Percentiles rank a stretch among this genome's conserved stretches.
These are phyloP conservation scores for Brachionus rotundiformis DNA, from an alignment of 1,140 invertebrate genomes.

Conservation along the genomic window DNA sequence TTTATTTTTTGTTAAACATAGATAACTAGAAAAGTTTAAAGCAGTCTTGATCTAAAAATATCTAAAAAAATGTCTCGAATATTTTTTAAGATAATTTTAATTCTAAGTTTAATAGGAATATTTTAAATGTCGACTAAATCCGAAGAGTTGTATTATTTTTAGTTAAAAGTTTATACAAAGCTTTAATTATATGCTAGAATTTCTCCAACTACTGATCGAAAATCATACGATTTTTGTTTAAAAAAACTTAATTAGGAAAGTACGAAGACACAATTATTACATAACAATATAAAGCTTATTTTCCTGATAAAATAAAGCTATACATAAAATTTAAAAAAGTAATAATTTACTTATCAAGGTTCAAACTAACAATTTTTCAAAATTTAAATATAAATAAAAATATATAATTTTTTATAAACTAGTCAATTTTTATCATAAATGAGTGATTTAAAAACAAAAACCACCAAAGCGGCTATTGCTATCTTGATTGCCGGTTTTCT, in stretches of 20 bases:
- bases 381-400: not conserved
- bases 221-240: constrained; percentile 26
- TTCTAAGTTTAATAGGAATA: not conserved
- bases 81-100: not conserved
- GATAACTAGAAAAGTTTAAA: not conserved
- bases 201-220: not conserved
- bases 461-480: not conserved
- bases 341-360: not conserved
- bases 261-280: constrained; percentile 11
- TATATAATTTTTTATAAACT: not conserved
- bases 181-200: not conserved
- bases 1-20: not conserved
- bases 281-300: not conserved
- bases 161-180: not conserved
- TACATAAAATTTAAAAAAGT: not conserved
- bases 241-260: not conserved
- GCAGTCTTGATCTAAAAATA: not conserved
- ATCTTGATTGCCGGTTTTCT: not conserved
- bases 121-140: not conserved
- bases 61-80: not conserved
- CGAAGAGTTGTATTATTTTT: not conserved
- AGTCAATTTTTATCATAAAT: constrained; percentile 3
- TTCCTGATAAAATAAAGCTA: not conserved
- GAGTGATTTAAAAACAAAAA: constrained; percentile 29
- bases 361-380: not conserved